These are phyloP conservation scores for Scrobipalpa atriplicella DNA, from an alignment of 2,888 invertebrate species.

Conservation along the genomic window DNA sequence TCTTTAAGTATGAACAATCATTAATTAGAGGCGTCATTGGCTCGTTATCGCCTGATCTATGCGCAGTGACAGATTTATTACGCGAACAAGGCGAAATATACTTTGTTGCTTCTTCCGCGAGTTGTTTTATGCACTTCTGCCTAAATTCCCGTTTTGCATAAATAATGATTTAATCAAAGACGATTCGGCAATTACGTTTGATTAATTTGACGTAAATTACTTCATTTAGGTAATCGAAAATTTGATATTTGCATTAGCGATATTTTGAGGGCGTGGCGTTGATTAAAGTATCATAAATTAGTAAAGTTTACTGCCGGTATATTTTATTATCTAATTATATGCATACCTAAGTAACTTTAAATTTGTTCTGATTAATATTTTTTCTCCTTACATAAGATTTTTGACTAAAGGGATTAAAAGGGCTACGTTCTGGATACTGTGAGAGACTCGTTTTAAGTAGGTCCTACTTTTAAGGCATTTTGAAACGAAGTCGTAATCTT, in stretches of 20 bases:
- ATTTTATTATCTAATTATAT: too few relatives aligned
- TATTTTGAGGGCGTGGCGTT: neutral
- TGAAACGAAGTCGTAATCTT: too few relatives aligned
- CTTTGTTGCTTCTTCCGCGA: conserved; percentile 60
- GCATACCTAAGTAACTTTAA: too few relatives aligned
- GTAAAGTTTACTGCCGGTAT: too few relatives aligned
- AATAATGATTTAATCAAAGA: conserved; percentile 27
- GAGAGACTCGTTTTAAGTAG: too few relatives aligned
- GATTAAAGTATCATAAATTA: neutral
- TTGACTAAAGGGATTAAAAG: too few relatives aligned
- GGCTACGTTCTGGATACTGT: too few relatives aligned
- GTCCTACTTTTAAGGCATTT: too few relatives aligned
- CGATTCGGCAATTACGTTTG: conserved; percentile 5
- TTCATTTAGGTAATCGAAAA: conserved; percentile 1
- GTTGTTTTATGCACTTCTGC: conserved; percentile 51
- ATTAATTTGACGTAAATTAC: conserved; percentile 22
- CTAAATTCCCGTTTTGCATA: conserved; percentile 41
- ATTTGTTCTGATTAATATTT: too few relatives aligned
- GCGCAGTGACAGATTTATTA: conserved; percentile 76
- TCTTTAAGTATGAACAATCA: conserved; percentile 67
- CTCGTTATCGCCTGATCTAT: conserved; percentile 67
- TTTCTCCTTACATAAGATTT: too few relatives aligned
- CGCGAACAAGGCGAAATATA: conserved; percentile 60
- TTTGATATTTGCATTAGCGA: neutral
- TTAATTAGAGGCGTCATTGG: conserved; percentile 75